A percentile compares a stretch with the other conserved stretches of the same genome.
Evolutionary conservation across 2,797 vertebrate genomes (phyloP).

Genomic region (Natrix natrix): DNA sequence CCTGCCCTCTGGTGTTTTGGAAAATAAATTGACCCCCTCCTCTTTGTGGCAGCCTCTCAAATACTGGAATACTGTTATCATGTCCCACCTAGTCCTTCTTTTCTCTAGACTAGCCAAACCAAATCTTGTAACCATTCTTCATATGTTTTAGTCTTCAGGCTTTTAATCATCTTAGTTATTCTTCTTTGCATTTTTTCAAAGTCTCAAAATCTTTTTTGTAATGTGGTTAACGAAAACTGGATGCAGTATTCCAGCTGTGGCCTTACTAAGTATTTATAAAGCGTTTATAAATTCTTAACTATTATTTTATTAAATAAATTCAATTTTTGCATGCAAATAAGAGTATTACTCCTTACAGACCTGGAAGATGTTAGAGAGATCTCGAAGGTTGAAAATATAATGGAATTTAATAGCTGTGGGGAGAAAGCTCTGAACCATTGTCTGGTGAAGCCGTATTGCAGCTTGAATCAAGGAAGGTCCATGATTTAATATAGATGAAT

Average conservation of each 20-base stretch:
- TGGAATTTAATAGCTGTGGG: slow-evolving; percentile 81
- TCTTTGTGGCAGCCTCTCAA: neutral
- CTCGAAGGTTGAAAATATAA: slow-evolving; percentile 78
- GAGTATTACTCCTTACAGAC: slow-evolving; percentile 47
- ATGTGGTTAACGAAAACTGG: neutral
- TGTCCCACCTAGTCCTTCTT: neutral
- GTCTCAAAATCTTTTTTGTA: neutral
- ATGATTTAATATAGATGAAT: slow-evolving; percentile 61
- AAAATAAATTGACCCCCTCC: neutral
- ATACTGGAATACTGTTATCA: neutral
- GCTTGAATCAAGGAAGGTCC: slow-evolving; percentile 70
- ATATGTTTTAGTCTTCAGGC: neutral
- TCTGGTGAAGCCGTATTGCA: slow-evolving; percentile 73
- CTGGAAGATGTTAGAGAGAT: slow-evolving; percentile 81
- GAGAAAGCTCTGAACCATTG: slow-evolving; percentile 73
- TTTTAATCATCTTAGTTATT: neutral
- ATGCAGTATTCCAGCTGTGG: neutral
- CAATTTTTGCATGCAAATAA: neutral
- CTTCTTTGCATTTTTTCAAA: neutral
- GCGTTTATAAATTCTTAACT: neutral
- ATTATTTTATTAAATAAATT: neutral
- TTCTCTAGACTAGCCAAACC: neutral
- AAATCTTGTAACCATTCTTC: neutral
- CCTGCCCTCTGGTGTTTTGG: neutral
- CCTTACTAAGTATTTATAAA: neutral